Evolutionary conservation across 1,140 invertebrate species (phyloP).

Genomic region (Papilio machaon): DNA sequence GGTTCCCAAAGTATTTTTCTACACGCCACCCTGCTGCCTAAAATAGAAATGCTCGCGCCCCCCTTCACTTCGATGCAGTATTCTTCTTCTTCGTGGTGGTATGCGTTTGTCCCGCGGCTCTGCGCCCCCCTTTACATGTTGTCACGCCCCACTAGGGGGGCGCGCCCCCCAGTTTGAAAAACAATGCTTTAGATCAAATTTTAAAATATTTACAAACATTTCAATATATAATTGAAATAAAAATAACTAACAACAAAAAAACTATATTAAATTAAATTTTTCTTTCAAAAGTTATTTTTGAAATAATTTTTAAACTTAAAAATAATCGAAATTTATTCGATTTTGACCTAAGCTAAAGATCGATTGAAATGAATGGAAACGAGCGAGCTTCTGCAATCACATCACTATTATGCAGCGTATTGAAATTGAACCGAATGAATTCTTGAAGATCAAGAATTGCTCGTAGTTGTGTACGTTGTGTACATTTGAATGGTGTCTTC

Average conservation of each 20-base stretch:
- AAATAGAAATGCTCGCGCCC: no score
- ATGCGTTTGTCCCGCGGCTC: no score
- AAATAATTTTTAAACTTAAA: neutral
- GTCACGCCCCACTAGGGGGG: no score
- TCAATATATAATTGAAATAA: neutral
- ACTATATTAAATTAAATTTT: neutral
- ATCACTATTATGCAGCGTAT: slow-evolving; percentile 25
- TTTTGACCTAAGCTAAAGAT: neutral
- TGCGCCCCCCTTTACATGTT: no score
- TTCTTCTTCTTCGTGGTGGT: no score
- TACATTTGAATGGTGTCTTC: slow-evolving; percentile 55
- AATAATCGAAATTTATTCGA: neutral
- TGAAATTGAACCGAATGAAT: slow-evolving; percentile 39
- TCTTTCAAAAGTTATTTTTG: neutral
- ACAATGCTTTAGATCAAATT: no score
- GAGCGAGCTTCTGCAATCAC: neutral
- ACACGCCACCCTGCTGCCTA: no score
- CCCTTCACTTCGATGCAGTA: no score
- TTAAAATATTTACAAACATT: neutral
- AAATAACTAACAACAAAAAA: neutral
- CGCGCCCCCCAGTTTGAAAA: no score
- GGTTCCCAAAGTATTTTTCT: no score
- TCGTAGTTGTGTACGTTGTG: slow-evolving; percentile 41
- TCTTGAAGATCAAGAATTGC: slow-evolving; percentile 19
- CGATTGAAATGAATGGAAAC: neutral